A percentile compares a stretch with the other conserved stretches of the same genome.
Conservation (phyloP, 2,797 vertebrate genomes). For the Mormyrops attenuatus region DNA sequence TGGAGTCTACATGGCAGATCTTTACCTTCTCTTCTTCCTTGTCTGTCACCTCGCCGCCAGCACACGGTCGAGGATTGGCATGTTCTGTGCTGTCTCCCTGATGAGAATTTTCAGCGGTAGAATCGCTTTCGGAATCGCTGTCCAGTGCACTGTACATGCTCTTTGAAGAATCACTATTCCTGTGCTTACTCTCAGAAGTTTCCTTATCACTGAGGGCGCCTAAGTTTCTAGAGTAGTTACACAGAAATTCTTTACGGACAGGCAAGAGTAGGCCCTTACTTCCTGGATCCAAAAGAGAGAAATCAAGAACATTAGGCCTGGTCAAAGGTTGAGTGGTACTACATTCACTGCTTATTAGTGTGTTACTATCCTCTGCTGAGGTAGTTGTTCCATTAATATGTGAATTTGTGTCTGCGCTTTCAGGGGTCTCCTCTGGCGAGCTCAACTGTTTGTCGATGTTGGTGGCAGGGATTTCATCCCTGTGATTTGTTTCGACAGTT, state of each 20-base stretch:
- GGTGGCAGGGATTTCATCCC: conserved; percentile 48
- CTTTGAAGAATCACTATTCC: conserved; percentile 30
- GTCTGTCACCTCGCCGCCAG: conserved; percentile 41
- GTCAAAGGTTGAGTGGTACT: not conserved
- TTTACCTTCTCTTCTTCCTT: conserved; percentile 80
- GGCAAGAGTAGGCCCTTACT: conserved; percentile 58
- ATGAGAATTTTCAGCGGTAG: conserved; percentile 46
- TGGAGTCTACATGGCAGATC: conserved; percentile 55
- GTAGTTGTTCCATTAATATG: conserved; percentile 8
- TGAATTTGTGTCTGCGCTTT: conserved; percentile 11
- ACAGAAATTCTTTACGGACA: conserved; percentile 67
- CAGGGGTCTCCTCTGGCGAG: conserved; percentile 26
- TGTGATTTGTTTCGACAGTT: conserved; percentile 20
- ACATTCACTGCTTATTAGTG: conserved; percentile 15
- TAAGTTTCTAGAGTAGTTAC: conserved; percentile 73
- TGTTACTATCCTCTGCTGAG: conserved; percentile 1
- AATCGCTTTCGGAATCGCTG: conserved; percentile 72
- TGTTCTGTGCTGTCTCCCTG: conserved; percentile 33
- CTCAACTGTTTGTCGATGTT: conserved; percentile 57
- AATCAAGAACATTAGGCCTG: conserved; percentile 40
- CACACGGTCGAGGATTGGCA: conserved; percentile 14
- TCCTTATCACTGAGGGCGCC: conserved; percentile 59
- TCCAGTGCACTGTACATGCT: conserved; percentile 68
- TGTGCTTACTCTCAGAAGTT: conserved; percentile 35
- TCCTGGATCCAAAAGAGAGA: conserved; percentile 59